Percentiles rank a stretch among this genome's conserved stretches.
phyloP scores from a whole-genome alignment of 2,888 invertebrate genomes.

The Scaptomyza tumidula region DNA sequence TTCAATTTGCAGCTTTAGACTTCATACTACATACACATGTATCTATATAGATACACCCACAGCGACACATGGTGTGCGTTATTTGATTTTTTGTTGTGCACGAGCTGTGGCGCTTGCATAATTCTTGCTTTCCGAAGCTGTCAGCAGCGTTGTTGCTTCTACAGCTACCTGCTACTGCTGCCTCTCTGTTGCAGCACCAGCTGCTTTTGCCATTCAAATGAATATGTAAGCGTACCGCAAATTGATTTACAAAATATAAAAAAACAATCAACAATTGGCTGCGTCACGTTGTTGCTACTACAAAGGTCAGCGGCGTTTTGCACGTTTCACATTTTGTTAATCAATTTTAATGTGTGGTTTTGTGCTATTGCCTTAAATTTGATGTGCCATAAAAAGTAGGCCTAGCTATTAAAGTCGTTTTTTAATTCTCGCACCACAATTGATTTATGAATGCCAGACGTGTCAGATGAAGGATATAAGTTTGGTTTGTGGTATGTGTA shows the following conservation, averaged over 20 bases:
- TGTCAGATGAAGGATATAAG: constrained; percentile 2
- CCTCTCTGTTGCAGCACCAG: constrained; percentile 44
- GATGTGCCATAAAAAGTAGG: constrained; percentile 42
- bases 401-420: constrained; percentile 40
- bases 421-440: constrained; percentile 16
- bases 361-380: constrained; percentile 18
- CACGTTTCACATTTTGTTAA: constrained; percentile 46
- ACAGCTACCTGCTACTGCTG: constrained; percentile 58
- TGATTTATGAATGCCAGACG: constrained; percentile 54
- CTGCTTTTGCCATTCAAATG: constrained; percentile 78
- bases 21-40: constrained; percentile 15
- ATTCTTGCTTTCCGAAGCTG: constrained; percentile 73
- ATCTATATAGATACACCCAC: constrained; percentile 32
- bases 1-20: constrained; percentile 64
- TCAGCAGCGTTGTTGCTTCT: constrained; percentile 51
- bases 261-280: constrained; percentile 31
- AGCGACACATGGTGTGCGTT: constrained; percentile 57
- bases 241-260: constrained; percentile 38
- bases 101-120: constrained; percentile 72
- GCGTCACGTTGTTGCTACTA: constrained; percentile 40
- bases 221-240: constrained; percentile 65
- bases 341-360: constrained; percentile 23
- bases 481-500: background rate
- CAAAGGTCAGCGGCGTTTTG: constrained; percentile 53
- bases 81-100: constrained; percentile 42